Percentiles rank a stretch among this genome's conserved stretches.
Conservation (phyloP, 2,797 vertebrate species). For the Acridotheres tristis region DNA sequence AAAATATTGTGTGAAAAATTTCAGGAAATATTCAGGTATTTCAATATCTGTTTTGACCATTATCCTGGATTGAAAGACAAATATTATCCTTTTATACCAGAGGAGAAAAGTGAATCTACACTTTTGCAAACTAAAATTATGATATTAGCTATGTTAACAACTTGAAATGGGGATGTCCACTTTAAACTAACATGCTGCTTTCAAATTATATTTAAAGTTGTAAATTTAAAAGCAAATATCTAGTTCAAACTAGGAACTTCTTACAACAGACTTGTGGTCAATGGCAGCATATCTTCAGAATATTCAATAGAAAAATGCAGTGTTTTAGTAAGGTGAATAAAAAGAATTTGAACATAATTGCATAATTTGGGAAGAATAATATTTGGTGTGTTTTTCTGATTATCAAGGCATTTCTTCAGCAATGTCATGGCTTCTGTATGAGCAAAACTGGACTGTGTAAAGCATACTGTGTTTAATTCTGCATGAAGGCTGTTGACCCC, state of each 20-base stretch:
- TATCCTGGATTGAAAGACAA: background rate
- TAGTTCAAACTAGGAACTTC: background rate
- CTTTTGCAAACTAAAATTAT: background rate
- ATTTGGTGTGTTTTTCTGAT: background rate
- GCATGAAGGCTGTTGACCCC: background rate
- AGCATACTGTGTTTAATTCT: background rate
- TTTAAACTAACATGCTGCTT: background rate
- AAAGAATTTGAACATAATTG: background rate
- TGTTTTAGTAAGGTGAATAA: background rate
- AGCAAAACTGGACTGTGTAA: background rate
- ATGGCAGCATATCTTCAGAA: background rate
- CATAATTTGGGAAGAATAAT: background rate
- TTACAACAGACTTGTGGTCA: background rate
- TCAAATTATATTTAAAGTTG: background rate
- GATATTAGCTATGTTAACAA: background rate
- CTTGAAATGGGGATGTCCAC: background rate
- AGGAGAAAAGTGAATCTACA: background rate
- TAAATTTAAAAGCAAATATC: background rate
- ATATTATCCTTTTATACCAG: rapidly evolving
- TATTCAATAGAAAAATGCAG: background rate
- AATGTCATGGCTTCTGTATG: background rate
- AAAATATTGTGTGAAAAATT: background rate
- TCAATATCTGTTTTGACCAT: background rate
- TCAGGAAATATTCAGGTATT: background rate
- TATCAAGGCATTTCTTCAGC: background rate